These are phyloP conservation scores for Drosophila cardini DNA, from an alignment of 1,140 invertebrate genomes.

Conservation along the genomic window DNA sequence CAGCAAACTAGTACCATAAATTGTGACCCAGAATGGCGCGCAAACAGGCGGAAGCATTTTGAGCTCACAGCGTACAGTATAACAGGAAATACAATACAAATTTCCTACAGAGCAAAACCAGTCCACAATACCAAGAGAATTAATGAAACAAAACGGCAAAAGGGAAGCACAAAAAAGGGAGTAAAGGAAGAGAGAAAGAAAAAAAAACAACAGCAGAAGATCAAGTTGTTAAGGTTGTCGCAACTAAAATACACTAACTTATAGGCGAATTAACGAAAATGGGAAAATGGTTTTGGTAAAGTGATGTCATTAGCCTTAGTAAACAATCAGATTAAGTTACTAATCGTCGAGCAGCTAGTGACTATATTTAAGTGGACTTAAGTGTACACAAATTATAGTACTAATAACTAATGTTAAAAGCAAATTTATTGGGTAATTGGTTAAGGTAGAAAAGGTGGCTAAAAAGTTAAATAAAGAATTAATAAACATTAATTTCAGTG, in stretches of 20 bases:
- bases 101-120: conserved; percentile 42
- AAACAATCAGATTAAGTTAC: conserved; percentile 3
- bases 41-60: conserved; percentile 74
- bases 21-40: conserved; percentile 61
- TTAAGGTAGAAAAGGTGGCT: too few species aligned
- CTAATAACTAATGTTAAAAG: too few species aligned
- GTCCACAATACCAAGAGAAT: conserved; percentile 35
- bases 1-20: conserved; percentile 72
- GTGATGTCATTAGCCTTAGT: conserved; percentile 1
- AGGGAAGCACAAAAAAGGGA: conserved; percentile 31
- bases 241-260: conserved; percentile 47
- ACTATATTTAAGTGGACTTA: too few species aligned
- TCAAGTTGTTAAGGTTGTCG: conserved; percentile 30
- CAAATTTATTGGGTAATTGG: too few species aligned
- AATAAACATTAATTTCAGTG: too few species aligned
- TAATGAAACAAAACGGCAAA: conserved; percentile 68
- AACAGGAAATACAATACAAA: conserved; percentile 77
- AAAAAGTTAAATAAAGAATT: too few species aligned
- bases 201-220: neutral
- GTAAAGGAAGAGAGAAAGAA: conserved; percentile 30
- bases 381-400: too few species aligned
- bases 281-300: neutral
- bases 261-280: neutral
- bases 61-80: conserved; percentile 43
- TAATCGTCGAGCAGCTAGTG: neutral